Conservation (phyloP, 2,888 invertebrate genomes). For the Aleiodes leptofemur region DNA sequence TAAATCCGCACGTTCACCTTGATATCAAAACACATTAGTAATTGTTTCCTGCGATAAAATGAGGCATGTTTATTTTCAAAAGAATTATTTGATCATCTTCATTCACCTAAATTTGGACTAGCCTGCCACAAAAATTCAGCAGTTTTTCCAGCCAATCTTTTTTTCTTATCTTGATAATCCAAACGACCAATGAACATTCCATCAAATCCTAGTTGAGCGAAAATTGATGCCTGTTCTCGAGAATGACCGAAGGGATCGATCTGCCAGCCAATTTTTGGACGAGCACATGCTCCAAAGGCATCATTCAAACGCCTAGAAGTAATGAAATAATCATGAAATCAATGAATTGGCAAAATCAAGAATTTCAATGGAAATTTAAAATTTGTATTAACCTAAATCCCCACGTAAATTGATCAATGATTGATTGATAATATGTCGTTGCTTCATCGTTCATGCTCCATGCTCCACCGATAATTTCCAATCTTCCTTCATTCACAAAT, state of each 20-base stretch:
- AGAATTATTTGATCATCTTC: too few species aligned
- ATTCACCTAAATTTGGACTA: constrained; percentile 82
- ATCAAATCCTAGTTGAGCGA: constrained; percentile 91
- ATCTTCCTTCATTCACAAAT: constrained; percentile 83
- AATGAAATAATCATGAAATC: too few species aligned
- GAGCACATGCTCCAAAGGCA: constrained; percentile 84
- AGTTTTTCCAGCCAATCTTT: constrained; percentile 78
- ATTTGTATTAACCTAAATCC: constrained; percentile 79
- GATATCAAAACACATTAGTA: too few species aligned
- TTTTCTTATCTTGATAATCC: constrained; percentile 88
- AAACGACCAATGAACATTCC: constrained; percentile 91
- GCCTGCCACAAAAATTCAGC: constrained; percentile 92
- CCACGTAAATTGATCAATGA: constrained; percentile 86
- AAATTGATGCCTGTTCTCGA: constrained; percentile 88
- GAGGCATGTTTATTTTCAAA: too few species aligned
- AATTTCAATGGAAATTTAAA: too few species aligned
- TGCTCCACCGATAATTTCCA: constrained; percentile 87
- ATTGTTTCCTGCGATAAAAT: too few species aligned
- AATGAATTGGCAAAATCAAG: too few species aligned
- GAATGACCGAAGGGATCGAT: constrained; percentile 93
- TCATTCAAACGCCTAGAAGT: constrained; percentile 76
- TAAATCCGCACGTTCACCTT: too few species aligned
- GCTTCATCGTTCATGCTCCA: constrained; percentile 93
- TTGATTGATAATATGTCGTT: constrained; percentile 83
- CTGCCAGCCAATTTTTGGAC: constrained; percentile 87